Evolutionary conservation across 2,113 vertebrate species (phyloP).

Genomic region (Saccopteryx leptura): DNA sequence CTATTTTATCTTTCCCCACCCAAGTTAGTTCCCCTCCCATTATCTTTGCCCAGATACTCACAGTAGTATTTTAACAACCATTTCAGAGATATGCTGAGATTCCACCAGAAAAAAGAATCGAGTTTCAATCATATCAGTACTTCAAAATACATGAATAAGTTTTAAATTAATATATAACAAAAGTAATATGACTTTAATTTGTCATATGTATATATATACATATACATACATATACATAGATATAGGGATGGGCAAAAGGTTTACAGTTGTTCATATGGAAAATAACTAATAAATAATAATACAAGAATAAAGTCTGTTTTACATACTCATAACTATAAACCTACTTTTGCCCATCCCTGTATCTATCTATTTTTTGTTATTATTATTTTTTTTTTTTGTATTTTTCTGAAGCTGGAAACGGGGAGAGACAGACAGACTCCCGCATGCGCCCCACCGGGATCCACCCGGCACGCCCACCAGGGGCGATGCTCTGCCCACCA

Average conservation of each 20-base stretch:
- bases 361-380: too few relatives aligned
- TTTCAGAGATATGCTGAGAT: not conserved
- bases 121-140: not conserved
- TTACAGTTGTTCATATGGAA: not conserved
- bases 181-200: not conserved
- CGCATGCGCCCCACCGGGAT: too few relatives aligned
- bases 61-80: not conserved
- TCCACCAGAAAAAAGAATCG: not conserved
- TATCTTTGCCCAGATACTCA: not conserved
- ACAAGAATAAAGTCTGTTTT: too few relatives aligned
- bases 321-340: too few relatives aligned
- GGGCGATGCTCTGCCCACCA: too few relatives aligned
- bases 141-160: not conserved
- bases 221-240: not conserved
- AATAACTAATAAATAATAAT: not conserved
- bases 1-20: not conserved
- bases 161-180: conserved; percentile 36
- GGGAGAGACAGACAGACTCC: too few relatives aligned
- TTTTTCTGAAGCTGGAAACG: too few relatives aligned
- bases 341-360: too few relatives aligned
- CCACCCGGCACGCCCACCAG: too few relatives aligned
- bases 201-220: not conserved
- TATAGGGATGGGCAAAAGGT: not conserved
- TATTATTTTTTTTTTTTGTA: too few relatives aligned
- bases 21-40: conserved; percentile 3